These are phyloP conservation scores for Diorhabda elongata DNA, from an alignment of 1,140 invertebrate genomes.

Conservation along the genomic window DNA sequence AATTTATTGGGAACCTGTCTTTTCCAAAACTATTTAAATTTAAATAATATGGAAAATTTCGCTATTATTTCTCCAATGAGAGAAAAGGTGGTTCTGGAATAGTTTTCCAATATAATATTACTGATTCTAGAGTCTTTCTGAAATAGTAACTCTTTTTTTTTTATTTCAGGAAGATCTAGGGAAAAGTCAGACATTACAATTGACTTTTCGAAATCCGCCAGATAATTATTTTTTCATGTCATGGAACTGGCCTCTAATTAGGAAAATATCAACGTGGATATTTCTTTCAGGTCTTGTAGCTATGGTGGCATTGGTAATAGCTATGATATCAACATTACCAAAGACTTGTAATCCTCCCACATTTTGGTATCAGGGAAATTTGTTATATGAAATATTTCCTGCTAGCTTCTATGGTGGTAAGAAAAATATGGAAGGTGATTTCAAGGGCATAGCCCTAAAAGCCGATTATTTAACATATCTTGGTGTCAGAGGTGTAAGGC, in stretches of 20 bases:
- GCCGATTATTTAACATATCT: constrained; percentile 65
- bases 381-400: constrained; percentile 80
- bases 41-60: too few relatives aligned
- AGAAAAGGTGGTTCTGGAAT: too few relatives aligned
- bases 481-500: constrained; percentile 61
- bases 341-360: constrained; percentile 62
- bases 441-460: constrained; percentile 62
- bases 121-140: too few relatives aligned
- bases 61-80: too few relatives aligned
- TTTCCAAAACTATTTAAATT: too few relatives aligned
- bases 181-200: constrained; percentile 48
- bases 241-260: constrained; percentile 76
- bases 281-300: constrained; percentile 64
- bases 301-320: constrained; percentile 65
- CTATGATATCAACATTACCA: constrained; percentile 65
- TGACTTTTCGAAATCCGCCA: constrained; percentile 56
- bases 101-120: too few relatives aligned
- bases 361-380: constrained; percentile 75
- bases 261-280: constrained; percentile 67
- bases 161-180: constrained; percentile 37
- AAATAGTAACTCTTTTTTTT: background rate
- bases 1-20: too few relatives aligned
- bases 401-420: constrained; percentile 75
- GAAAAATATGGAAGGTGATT: constrained; percentile 70
- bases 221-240: constrained; percentile 65